A percentile compares a stretch with the other conserved stretches of the same genome.
These are phyloP conservation scores for Poicephalus gulielmi DNA, from an alignment of 2,113 vertebrate species.

Conservation along the genomic window DNA sequence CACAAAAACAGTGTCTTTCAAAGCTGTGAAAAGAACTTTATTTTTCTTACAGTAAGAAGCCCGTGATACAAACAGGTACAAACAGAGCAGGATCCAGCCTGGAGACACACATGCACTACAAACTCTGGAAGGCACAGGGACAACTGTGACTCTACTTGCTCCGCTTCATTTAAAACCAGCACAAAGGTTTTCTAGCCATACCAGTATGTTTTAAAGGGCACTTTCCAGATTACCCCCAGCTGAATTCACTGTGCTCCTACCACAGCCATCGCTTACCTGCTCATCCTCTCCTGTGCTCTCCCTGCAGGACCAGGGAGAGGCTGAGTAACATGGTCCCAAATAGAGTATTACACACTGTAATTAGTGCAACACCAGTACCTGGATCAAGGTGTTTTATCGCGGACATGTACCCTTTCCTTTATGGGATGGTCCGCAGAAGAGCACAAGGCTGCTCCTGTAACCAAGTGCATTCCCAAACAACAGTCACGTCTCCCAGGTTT, in stretches of 20 bases:
- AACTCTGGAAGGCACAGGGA: rapidly evolving
- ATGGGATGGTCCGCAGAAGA: neutral
- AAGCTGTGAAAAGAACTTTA: neutral
- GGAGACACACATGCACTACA: rapidly evolving
- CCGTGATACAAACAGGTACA: rapidly evolving
- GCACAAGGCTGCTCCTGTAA: neutral
- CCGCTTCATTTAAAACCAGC: neutral
- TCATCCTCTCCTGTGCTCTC: neutral
- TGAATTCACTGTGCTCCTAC: neutral
- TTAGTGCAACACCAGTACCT: neutral
- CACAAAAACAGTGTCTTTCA: neutral
- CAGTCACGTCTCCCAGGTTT: neutral
- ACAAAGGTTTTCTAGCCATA: neutral
- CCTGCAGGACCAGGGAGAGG: rapidly evolving
- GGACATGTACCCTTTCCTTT: neutral
- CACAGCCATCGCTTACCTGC: neutral
- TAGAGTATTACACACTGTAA: neutral
- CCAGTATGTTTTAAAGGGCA: neutral
- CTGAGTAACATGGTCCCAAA: neutral
- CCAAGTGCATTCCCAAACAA: neutral
- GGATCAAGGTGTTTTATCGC: neutral
- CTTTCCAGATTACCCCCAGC: neutral
- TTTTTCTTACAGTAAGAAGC: neutral
- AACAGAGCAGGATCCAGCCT: rapidly evolving
- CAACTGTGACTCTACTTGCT: neutral